Evolutionary conservation across 2,797 vertebrate species (phyloP), one percentile per base, ranked within the genome.

Genomic region (Fistularia tabacaria): DNA sequence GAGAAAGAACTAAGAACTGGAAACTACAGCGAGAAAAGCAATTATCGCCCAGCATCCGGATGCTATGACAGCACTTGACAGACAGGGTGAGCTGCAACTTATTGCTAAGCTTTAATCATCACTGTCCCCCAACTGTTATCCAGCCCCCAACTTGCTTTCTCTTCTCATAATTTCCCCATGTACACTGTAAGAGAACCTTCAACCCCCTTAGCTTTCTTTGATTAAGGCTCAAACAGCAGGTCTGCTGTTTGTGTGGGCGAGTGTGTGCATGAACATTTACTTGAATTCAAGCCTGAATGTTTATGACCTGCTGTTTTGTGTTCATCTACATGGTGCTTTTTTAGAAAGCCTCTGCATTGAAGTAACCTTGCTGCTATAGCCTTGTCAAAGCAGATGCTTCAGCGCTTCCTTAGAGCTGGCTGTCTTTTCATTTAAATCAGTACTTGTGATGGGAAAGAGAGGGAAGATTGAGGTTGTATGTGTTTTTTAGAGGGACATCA

Each of bases 91-190:
- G 79, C 77, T 82, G 59, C 69, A 79, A 74, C 74, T 79, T 84
- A 83, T 83, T 81, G 72, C 79, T 66, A 59, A 67, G 79, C 84
- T 86, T 87, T 88, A 76, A 87, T 84, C 85, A 74, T 62, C 8
- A 51, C 54, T 42, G 54, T 69, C 66, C 70, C 25, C 9, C 44
- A 38, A 7, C 6, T 3, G 25, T 25, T 6, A 49, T 37, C 45
- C 11, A 9, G 1, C 57, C 57, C 1, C n/a, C 38, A 25, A 15
- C 9, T 15, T 36, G 12, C 65, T 64, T 74, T 72, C 58, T 62
- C 58, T 39, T 74, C 55, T 57, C 49, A 66, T 74, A 57, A 73
- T 73, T 80, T 74, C 57, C 70, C 51, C 44, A 12, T 72, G 66
- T 66, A 46, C 64, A 64, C 71, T 58, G 64, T 7, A n/a, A n/a